Percentiles rank a stretch among this genome's conserved stretches.
Evolutionary conservation across 1,140 invertebrate genomes (phyloP).

Genomic region (Leguminivora glycinivorella): DNA sequence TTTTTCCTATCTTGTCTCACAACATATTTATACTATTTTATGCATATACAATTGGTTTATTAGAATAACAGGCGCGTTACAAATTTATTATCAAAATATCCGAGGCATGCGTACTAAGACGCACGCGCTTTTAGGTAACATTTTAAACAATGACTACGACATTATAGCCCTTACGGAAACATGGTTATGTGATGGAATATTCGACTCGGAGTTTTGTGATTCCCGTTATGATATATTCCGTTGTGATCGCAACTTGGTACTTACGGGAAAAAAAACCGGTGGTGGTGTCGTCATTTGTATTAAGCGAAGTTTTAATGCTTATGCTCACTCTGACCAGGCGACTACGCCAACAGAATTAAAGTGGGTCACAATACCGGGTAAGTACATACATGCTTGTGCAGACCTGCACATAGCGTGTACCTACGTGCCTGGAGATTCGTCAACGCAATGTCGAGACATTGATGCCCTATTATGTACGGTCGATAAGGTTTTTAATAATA

Average conservation of each 20-base stretch:
- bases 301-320: not conserved
- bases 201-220: constrained; percentile 28
- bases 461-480: not conserved
- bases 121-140: not conserved
- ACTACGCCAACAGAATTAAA: not conserved
- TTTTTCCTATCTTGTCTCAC: too few relatives aligned
- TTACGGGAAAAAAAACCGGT: constrained; percentile 10
- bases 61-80: not conserved
- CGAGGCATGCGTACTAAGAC: constrained; percentile 18
- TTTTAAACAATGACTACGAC: constrained; percentile 24
- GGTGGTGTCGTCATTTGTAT: not conserved
- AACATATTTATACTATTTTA: too few relatives aligned
- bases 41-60: not conserved
- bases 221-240: constrained; percentile 26
- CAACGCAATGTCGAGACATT: not conserved
- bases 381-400: not conserved
- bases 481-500: not conserved
- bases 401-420: not conserved
- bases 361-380: constrained; percentile 19
- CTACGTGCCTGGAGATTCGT: not conserved
- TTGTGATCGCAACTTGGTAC: not conserved
- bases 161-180: constrained; percentile 22
- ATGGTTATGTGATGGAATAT: constrained; percentile 23
- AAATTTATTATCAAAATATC: constrained; percentile 30
- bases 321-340: not conserved